Base-by-base conservation (phyloP, 2,888 invertebrate species). In the Lepidocyrtoides sp. region DNA sequence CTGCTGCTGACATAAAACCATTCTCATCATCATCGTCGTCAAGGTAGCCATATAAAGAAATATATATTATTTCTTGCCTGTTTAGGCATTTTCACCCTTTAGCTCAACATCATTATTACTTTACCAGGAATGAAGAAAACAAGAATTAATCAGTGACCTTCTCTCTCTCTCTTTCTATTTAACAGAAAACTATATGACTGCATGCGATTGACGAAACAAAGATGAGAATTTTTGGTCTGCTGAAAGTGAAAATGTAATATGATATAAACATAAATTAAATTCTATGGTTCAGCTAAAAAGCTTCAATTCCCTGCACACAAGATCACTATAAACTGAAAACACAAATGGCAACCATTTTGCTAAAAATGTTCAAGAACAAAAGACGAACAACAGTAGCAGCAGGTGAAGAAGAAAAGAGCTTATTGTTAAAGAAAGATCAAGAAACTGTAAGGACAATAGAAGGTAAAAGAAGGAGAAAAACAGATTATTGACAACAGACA, bases 101-200 rank as follows among this genome's bases (percentile, higher is more conserved):
- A 72, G 69, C 69, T 72, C 66, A 44, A 26, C 57, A 32, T 69
- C 29, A 66, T 26, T 36, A 32, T 60, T 60, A 48, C 26, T 23
- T 57, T 48, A 66, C 83, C 83, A 48, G 75, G 60, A 82, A 63
- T 69, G 54, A 69, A 32, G 69, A 60, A 86, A 75, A 57, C 29
- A 44, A 60, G 75, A 86, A 77, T 60, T 75, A 86, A 75, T 86
- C 60, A 86, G 85, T 26, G 75, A 60, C 36, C 20, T 66, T 83
- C 20, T 66, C 41, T 60, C 23, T 32, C 23, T 32, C 17, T 66
- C 10, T 4, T 66, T 66, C 32, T 12, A n/a, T n/a, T n/a, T n/a
- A 14, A n/a, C 48, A 44, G 29, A 12, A 44, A 29, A 5, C 14
- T n/a, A 29, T 4, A 20, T 36, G 17, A 20, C 3, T 14, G 63